Conservation (phyloP, 2,888 invertebrate genomes). For the Caenorhabditis virilis region DNA sequence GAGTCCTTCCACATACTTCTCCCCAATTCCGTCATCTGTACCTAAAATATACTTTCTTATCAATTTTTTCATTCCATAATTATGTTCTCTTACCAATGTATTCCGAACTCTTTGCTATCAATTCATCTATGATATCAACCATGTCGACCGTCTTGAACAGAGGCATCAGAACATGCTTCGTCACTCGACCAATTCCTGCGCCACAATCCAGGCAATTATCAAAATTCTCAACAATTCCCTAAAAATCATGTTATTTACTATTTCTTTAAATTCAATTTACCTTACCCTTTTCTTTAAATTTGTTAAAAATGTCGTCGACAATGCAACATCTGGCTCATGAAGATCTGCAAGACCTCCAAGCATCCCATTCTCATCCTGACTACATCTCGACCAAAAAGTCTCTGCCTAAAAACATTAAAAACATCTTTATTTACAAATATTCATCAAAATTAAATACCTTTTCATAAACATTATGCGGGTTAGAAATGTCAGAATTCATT, state of each 20-base stretch:
- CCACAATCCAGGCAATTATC: constrained; percentile 86
- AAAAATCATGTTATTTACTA: background rate
- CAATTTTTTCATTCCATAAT: too few relatives aligned
- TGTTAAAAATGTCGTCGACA: constrained; percentile 82
- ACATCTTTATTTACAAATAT: background rate
- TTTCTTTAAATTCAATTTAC: background rate
- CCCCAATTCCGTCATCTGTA: constrained; percentile 44
- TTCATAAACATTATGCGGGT: constrained; percentile 30
- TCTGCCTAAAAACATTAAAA: constrained; percentile 47
- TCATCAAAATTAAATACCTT: constrained; percentile 12
- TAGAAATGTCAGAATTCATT: background rate
- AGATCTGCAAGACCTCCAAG: constrained; percentile 89
- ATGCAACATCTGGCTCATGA: constrained; percentile 83
- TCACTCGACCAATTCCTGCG: constrained; percentile 92
- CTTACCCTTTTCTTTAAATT: constrained; percentile 72
- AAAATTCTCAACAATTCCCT: constrained; percentile 1
- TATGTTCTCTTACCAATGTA: constrained; percentile 44
- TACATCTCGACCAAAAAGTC: constrained; percentile 60
- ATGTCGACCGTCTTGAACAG: constrained; percentile 75
- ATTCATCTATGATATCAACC: constrained; percentile 61
- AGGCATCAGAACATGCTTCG: constrained; percentile 81
- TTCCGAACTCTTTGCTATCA: constrained; percentile 54
- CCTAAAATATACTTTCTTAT: too few relatives aligned
- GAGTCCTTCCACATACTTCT: constrained; percentile 73
- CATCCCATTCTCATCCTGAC: constrained; percentile 75